Evolutionary conservation across 2,797 vertebrate genomes (phyloP).

Genomic region (Sebastes variabilis): DNA sequence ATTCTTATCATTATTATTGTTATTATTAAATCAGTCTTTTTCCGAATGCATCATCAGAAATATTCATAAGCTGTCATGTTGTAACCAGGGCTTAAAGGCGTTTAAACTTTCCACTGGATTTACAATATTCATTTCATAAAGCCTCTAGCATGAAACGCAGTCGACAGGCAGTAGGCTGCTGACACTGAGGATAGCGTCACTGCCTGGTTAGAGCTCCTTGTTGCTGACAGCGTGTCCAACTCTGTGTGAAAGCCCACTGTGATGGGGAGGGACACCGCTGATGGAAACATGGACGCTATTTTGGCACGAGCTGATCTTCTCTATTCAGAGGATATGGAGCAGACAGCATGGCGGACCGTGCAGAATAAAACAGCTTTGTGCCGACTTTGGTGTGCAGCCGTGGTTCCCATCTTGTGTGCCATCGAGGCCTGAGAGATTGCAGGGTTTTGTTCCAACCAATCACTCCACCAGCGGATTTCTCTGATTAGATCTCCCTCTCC

Average conservation of each 20-base stretch:
- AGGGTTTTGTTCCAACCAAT: conserved; percentile 48
- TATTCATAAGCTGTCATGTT: conserved; percentile 19
- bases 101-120: conserved; percentile 39
- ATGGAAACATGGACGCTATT: conserved; percentile 57
- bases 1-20: neutral
- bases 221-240: conserved; percentile 62
- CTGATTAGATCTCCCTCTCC: conserved; percentile 45
- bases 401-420: conserved; percentile 9
- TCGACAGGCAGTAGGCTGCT: conserved; percentile 50
- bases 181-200: conserved; percentile 32
- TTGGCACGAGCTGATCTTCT: conserved; percentile 40
- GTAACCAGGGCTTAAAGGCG: conserved; percentile 1
- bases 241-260: conserved; percentile 52
- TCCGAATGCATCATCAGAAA: conserved; percentile 3
- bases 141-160: conserved; percentile 57
- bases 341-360: neutral
- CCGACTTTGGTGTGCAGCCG: conserved; percentile 22
- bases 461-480: conserved; percentile 31
- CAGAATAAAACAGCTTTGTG: conserved; percentile 31
- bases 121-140: conserved; percentile 40
- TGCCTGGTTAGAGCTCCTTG: conserved; percentile 47
- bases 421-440: conserved; percentile 13
- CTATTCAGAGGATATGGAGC: conserved; percentile 34
- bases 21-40: neutral
- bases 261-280: conserved; percentile 43